Conservation (phyloP, 1,140 invertebrate species). For the Protaetia brevitarsis region DNA sequence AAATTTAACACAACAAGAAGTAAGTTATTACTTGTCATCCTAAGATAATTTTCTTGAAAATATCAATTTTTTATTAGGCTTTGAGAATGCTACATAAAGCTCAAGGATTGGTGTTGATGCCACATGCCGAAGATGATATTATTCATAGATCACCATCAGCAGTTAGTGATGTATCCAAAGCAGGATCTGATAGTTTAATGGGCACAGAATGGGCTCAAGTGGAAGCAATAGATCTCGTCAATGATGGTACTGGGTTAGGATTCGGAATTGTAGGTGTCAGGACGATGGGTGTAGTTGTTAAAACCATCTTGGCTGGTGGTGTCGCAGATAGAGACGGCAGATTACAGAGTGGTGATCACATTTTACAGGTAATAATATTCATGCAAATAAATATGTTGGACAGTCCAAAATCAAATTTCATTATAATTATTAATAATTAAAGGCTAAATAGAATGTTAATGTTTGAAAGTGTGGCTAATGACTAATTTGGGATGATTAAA, state of each 20-base stretch:
- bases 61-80: slow-evolving; percentile 52
- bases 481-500: no score
- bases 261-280: slow-evolving; percentile 97
- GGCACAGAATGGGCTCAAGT: slow-evolving; percentile 94
- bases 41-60: neutral
- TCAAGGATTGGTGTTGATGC: slow-evolving; percentile 69
- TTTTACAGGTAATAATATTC: slow-evolving; percentile 76
- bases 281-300: slow-evolving; percentile 95
- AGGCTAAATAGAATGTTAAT: no score
- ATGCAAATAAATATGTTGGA: neutral
- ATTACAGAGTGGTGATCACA: slow-evolving; percentile 92
- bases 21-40: slow-evolving; percentile 48
- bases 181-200: slow-evolving; percentile 70
- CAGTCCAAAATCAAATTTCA: no score
- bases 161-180: slow-evolving; percentile 70
- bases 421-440: no score
- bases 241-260: slow-evolving; percentile 93
- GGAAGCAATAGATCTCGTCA: slow-evolving; percentile 91
- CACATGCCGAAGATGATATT: slow-evolving; percentile 40
- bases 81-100: slow-evolving; percentile 79
- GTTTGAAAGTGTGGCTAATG: no score
- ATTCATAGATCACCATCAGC: slow-evolving; percentile 63
- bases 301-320: slow-evolving; percentile 92
- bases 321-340: slow-evolving; percentile 93
- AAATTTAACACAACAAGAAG: slow-evolving; percentile 80